Evolutionary conservation across 2,888 invertebrate species (phyloP).

Genomic region (Molanna angustata): DNA sequence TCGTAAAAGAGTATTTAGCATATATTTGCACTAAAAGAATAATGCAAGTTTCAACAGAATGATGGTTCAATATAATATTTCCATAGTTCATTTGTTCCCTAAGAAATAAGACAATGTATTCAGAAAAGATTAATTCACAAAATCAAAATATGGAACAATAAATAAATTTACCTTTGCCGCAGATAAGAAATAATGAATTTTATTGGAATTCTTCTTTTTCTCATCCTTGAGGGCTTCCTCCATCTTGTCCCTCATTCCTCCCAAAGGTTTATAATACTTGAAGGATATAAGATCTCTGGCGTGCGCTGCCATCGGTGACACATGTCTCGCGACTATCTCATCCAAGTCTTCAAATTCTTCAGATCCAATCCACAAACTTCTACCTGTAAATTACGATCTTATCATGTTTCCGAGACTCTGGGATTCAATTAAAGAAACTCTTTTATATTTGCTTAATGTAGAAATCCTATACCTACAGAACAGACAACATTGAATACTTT

Average conservation of each 20-base stretch:
- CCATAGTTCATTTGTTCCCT: no score
- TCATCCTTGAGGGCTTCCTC: slow-evolving; percentile 87
- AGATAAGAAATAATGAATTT: slow-evolving; percentile 85
- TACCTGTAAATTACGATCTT: no score
- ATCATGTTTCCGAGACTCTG: no score
- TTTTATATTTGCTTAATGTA: no score
- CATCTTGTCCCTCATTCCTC: slow-evolving; percentile 80
- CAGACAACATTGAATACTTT: no score
- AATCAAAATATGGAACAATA: no score
- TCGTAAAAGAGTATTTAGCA: not conserved
- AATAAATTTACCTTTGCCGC: slow-evolving; percentile 66
- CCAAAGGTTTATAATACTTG: slow-evolving; percentile 82
- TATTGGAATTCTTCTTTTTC: slow-evolving; percentile 80
- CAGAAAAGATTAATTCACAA: no score
- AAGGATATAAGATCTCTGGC: slow-evolving; percentile 88
- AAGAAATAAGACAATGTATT: no score
- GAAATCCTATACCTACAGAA: no score
- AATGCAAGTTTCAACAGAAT: no score
- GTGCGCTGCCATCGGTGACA: slow-evolving; percentile 94
- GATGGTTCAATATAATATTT: no score
- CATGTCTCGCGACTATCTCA: slow-evolving; percentile 95
- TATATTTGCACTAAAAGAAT: not conserved
- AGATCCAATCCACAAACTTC: slow-evolving; percentile 77
- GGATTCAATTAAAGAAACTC: no score
- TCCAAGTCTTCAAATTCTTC: slow-evolving; percentile 98